A percentile compares a stretch with the other conserved stretches of the same genome.
Evolutionary conservation across 1,140 invertebrate species (phyloP).

Genomic region (Radopholus similis): DNA sequence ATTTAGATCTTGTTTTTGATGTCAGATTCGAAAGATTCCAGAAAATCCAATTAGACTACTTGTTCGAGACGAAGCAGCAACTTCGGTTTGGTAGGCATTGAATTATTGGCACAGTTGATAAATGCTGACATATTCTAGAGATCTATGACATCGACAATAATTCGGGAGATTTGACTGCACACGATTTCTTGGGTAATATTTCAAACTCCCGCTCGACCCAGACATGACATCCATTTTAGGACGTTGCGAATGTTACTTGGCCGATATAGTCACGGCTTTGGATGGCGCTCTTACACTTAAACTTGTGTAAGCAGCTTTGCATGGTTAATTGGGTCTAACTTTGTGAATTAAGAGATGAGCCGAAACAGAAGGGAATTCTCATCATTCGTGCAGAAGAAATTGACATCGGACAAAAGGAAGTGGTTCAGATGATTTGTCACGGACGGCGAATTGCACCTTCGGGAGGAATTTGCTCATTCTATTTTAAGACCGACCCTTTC

Average conservation of each 20-base stretch:
- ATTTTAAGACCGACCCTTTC: slow-evolving; percentile 63
- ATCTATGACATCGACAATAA: slow-evolving; percentile 63
- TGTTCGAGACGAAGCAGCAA: slow-evolving; percentile 65
- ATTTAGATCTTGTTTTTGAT: no score
- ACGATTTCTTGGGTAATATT: slow-evolving; percentile 64
- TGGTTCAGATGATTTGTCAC: slow-evolving; percentile 62
- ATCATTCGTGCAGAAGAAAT: slow-evolving; percentile 64
- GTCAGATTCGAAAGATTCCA: no score
- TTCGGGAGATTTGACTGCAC: slow-evolving; percentile 49
- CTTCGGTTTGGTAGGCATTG: slow-evolving; percentile 63
- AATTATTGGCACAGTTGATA: slow-evolving; percentile 22
- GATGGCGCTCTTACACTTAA: slow-evolving; percentile 31
- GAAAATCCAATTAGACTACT: slow-evolving; percentile 65
- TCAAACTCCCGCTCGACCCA: background rate
- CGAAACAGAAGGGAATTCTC: slow-evolving; percentile 52
- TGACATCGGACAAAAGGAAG: slow-evolving; percentile 63
- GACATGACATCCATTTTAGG: background rate
- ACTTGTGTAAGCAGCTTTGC: slow-evolving; percentile 20
- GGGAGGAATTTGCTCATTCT: background rate
- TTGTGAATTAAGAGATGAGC: slow-evolving; percentile 28
- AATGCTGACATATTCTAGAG: slow-evolving; percentile 22
- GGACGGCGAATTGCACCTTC: slow-evolving; percentile 61
- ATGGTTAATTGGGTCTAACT: slow-evolving; percentile 44
- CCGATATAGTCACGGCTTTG: slow-evolving; percentile 64
- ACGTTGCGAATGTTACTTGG: slow-evolving; percentile 63